Base-by-base conservation (phyloP, 2,113 vertebrate genomes). In the Benitochromis conjunctus region DNA sequence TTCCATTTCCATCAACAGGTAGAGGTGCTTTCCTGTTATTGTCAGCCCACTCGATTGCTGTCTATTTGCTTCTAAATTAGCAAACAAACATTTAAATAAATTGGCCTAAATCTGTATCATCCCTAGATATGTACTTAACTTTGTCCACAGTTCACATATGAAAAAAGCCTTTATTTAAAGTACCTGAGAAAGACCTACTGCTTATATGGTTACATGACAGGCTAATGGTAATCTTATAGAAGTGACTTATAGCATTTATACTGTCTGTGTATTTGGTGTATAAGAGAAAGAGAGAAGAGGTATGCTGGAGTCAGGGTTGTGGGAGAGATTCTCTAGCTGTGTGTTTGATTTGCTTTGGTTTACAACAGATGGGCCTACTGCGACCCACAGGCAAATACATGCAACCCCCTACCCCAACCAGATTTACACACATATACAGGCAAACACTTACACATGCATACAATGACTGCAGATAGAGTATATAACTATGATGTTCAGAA, bases 281-380 rank as follows among this genome's bases (percentile, higher is more conserved):
- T 54, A 26, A 41, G 60, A 54, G 80, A 46, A 80, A 84, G 21
- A 53, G 58, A 43, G 10, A 53, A 13, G 34, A 60, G 26, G 53
- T 87, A 51, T 6, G 18, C 13, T 78, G 38, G 81, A 87, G 89
- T 90, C 84, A 85, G 81, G 80, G 56, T 88, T 64, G 46, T 53
- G 48, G 82, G 34, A 82, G 84, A 51, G 24, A 85, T 91, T 92
- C 84, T 94, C 93, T 94, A 86, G 90, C 93, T 91, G 92, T 91
- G 92, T 95, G 84, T 94, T 90, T 94, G 94, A 94, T 95, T 94
- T 91, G 31, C 90, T 92, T 94, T 92, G 85, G 83, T 88, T 94
- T 90, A 92, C 80, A 94, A 91, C 95, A 96, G 96, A 96, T 96
- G 96, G 96, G 93, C 93, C 93, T 84, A 93, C 93, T 95, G 96